These are phyloP conservation scores for Lycaon pictus DNA, from an alignment of 2,113 vertebrate genomes.

Conservation along the genomic window DNA sequence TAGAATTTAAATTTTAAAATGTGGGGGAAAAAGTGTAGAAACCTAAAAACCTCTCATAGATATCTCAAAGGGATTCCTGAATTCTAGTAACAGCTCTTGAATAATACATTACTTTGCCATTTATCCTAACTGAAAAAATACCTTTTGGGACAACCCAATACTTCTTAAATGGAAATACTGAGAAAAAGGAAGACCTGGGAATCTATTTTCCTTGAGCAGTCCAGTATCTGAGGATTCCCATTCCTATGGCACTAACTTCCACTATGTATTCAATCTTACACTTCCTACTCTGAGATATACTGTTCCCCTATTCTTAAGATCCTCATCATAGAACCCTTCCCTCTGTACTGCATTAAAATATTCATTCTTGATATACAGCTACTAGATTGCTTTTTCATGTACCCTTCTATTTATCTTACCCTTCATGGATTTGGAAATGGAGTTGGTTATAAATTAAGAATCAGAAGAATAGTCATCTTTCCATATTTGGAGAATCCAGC, in stretches of 20 bases:
- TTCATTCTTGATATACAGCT: not conserved
- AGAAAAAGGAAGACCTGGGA: not conserved
- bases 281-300: not conserved
- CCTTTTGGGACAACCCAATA: not conserved
- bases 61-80: slow-evolving; percentile 29
- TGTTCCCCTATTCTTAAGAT: not conserved
- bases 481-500: slow-evolving; percentile 46
- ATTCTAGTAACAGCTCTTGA: slow-evolving; percentile 35
- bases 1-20: no score
- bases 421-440: slow-evolving; percentile 42
- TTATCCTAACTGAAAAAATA: not conserved
- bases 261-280: not conserved
- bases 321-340: not conserved
- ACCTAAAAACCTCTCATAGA: no score
- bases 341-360: not conserved
- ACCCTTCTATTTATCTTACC: not conserved
- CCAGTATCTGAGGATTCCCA: not conserved
- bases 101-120: slow-evolving; percentile 56
- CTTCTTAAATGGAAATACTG: not conserved
- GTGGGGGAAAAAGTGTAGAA: no score
- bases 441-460: slow-evolving; percentile 1
- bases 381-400: not conserved
- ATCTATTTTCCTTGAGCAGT: not conserved
- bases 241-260: not conserved
- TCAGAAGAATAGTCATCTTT: not conserved